phyloP scores from a whole-genome alignment of 2,797 vertebrate genomes.

The Anolis apletophallus region DNA sequence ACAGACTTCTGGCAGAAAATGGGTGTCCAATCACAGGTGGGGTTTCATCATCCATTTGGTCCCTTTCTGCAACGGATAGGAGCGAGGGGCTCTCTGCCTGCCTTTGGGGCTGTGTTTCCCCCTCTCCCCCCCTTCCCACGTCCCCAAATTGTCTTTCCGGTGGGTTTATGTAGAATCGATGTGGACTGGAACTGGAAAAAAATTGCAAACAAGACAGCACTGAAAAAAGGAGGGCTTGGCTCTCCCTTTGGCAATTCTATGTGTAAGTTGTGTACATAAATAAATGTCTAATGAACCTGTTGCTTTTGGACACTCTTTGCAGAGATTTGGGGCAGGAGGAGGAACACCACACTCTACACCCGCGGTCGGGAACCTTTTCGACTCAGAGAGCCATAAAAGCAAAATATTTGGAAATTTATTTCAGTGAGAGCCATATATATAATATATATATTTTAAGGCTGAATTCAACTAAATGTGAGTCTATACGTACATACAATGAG shows the following conservation, averaged over 20 bases:
- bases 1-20: rapidly evolving
- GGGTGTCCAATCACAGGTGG: not conserved
- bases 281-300: conserved; percentile 65
- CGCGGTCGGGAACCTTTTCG: too few species aligned
- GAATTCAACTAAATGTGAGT: too few species aligned
- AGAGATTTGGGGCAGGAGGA: too few species aligned
- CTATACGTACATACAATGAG: too few species aligned
- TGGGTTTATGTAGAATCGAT: not conserved
- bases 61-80: not conserved
- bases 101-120: not conserved
- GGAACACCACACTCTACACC: too few species aligned
- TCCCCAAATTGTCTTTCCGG: not conserved
- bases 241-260: conserved; percentile 47
- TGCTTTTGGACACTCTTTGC: not conserved
- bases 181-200: not conserved
- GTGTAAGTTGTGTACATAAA: conserved; percentile 75
- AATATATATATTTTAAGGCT: too few species aligned
- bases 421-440: too few species aligned
- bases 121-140: not conserved
- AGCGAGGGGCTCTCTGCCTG: not conserved
- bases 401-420: too few species aligned
- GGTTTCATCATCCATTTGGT: not conserved
- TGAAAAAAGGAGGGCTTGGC: not conserved
- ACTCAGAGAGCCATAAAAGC: too few species aligned
- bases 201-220: conserved; percentile 36